Evolutionary conservation across 2,797 vertebrate genomes (phyloP).

Genomic region (Sebastes oblongus): DNA sequence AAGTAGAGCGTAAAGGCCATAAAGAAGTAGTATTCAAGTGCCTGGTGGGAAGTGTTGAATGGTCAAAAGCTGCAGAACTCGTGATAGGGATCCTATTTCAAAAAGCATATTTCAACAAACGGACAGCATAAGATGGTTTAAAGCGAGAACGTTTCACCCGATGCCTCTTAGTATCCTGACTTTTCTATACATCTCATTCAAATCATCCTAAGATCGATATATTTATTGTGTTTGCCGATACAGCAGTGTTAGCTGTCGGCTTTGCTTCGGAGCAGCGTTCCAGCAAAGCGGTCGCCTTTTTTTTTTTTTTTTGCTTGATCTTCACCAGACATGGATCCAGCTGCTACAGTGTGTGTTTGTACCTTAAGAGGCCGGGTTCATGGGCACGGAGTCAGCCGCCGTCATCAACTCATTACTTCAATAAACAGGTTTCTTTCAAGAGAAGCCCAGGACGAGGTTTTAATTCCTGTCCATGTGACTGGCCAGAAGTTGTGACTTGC

Average conservation of each 20-base stretch:
- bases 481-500: slow-evolving; percentile 23
- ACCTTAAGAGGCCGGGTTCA: slow-evolving; percentile 31
- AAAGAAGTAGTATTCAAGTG: slow-evolving; percentile 79
- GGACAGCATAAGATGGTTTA: slow-evolving; percentile 32
- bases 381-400: slow-evolving; percentile 43
- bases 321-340: slow-evolving; percentile 65
- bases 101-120: slow-evolving; percentile 36
- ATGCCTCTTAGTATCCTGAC: slow-evolving; percentile 67
- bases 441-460: slow-evolving; percentile 1
- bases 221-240: slow-evolving; percentile 52
- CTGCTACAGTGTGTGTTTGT: slow-evolving; percentile 76
- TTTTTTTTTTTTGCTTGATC: slow-evolving; percentile 37
- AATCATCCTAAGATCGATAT: slow-evolving; percentile 40
- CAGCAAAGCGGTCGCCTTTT: slow-evolving; percentile 52
- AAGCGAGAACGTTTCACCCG: slow-evolving; percentile 59
- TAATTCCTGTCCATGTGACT: slow-evolving; percentile 34
- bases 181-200: slow-evolving; percentile 67
- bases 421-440: not conserved
- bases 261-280: slow-evolving; percentile 52
- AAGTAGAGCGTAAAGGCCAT: slow-evolving; percentile 59
- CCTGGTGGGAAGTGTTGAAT: slow-evolving; percentile 74
- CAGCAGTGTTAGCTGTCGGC: slow-evolving; percentile 43
- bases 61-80: slow-evolving; percentile 43
- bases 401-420: not conserved
- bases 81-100: slow-evolving; percentile 19